Base-by-base conservation (phyloP, 2,797 vertebrate species). In the Simalia tracyae region DNA sequence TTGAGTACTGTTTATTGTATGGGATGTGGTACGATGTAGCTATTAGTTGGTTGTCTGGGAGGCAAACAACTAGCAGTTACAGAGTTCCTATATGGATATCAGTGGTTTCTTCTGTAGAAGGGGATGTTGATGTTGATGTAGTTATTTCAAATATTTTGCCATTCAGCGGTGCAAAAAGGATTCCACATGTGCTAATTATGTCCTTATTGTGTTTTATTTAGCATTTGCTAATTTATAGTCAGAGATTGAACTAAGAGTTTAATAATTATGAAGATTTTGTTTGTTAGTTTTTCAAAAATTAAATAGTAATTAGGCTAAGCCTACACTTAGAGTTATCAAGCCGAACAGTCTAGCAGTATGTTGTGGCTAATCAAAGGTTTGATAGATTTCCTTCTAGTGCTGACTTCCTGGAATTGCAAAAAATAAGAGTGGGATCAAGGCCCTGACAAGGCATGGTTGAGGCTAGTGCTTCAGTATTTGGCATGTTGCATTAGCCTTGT, bases 171-270 rank as follows among this genome's bases (percentile, higher is more conserved):
- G 26, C 17, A 8, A 19, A 15, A 19, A 24, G 17, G 10, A 63
- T 94, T 56, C 19, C 89, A 19, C 76, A 1, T 15, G 56, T 91
- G 68, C 61, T 94, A 92, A 90, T 91, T 76, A 68, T 31, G 88
- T 36, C 50, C 31, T 85, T 36, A 24, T 0, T 88, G 19, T 15
- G 46, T 24, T 81, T 61, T 60, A 42, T 42, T 42, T 6, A 7
- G 46, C 26, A 14, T 56, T 94, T 89, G 46, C 0, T 89, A 66
- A 93, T 88, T 95, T 0, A 0, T 66, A 92, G 90, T 89, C 26
- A 28, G 31, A 88, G 36, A 90, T 91, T 17, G 90, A 87, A 90
- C 24, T 85, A 54, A 56, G 9, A 63, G 91, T 50, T 50, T 61
- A 19, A 50, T 72, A 76, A 76, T 76, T 76, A 76, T 42, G 68